Conservation (phyloP, 2,888 invertebrate species). For the Choristoneura rosaceana region DNA sequence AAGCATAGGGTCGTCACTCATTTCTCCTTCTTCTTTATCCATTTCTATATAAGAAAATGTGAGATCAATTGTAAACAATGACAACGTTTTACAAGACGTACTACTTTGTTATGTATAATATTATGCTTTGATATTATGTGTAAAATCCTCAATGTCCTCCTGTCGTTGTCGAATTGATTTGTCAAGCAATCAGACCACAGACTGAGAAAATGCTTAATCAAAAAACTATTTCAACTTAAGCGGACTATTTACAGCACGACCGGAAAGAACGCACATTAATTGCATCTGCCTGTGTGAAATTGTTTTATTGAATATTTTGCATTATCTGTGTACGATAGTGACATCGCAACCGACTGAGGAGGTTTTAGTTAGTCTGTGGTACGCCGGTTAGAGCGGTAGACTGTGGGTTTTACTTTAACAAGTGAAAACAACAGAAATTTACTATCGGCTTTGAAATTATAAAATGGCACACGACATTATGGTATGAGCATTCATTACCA, state of each 20-base stretch:
- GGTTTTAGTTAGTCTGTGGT: no score
- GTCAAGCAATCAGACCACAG: not conserved
- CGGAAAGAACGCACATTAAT: not conserved
- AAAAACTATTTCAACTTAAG: not conserved
- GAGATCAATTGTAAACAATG: not conserved
- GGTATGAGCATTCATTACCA: slow-evolving; percentile 51
- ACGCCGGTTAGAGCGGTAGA: not conserved
- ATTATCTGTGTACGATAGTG: no score
- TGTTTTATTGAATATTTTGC: no score
- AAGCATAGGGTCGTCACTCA: slow-evolving; percentile 79
- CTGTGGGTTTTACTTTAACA: not conserved
- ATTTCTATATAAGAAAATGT: slow-evolving; percentile 51
- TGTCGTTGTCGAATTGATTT: slow-evolving; percentile 9
- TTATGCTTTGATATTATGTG: no score
- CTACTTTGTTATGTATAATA: not conserved
- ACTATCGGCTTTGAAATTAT: not conserved
- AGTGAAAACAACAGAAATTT: not conserved
- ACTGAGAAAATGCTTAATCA: not conserved
- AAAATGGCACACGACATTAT: slow-evolving; percentile 66
- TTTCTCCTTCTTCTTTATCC: slow-evolving; percentile 81
- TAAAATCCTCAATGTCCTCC: not conserved
- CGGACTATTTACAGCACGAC: not conserved
- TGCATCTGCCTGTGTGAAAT: no score
- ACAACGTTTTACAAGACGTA: slow-evolving; percentile 6
- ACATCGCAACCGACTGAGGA: no score